Evolutionary conservation across 2,113 vertebrate species (phyloP).

Genomic region (Carassius gibelio): DNA sequence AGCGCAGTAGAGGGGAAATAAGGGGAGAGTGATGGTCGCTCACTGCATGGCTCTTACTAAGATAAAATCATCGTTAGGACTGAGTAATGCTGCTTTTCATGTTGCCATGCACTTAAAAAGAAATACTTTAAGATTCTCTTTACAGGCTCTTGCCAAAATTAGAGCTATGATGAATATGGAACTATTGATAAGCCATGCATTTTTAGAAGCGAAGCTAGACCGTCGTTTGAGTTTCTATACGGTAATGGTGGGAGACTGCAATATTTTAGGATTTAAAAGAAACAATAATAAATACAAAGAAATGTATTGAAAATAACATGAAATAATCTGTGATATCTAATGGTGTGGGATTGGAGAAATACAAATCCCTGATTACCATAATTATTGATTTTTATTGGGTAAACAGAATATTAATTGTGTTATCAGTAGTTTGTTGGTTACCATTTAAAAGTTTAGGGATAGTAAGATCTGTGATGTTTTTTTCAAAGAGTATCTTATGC

Average conservation of each 20-base stretch:
- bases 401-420: neutral
- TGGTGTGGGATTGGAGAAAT: neutral
- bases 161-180: neutral
- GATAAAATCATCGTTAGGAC: neutral
- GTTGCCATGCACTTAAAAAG: neutral
- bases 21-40: constrained; percentile 12
- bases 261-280: neutral
- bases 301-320: neutral
- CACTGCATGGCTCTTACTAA: constrained; percentile 12
- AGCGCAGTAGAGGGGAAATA: constrained; percentile 23
- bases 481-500: too few species aligned
- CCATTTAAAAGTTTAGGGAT: too few species aligned
- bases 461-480: too few species aligned
- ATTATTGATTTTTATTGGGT: neutral
- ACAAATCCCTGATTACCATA: neutral
- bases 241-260: neutral
- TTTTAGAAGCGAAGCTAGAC: neutral
- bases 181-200: constrained; percentile 2
- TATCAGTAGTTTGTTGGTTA: neutral
- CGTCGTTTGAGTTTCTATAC: neutral
- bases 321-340: neutral
- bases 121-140: neutral
- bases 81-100: constrained; percentile 12
- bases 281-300: neutral
- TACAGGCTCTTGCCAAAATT: neutral